phyloP scores from a whole-genome alignment of 2,888 invertebrate genomes.

The Archips crataeganus region DNA sequence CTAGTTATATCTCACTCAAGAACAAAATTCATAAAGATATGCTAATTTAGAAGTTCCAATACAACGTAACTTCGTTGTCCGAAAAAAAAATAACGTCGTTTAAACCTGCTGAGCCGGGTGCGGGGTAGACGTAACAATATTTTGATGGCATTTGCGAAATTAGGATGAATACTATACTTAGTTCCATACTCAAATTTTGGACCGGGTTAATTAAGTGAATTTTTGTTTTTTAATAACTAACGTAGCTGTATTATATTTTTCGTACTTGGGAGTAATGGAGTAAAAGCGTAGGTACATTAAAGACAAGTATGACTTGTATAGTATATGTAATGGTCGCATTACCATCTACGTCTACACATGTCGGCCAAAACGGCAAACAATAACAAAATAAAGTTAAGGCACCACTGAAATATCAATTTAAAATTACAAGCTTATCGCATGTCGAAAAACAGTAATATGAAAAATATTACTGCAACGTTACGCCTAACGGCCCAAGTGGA shows the following conservation, averaged over 20 bases:
- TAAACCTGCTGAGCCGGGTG: too few species aligned
- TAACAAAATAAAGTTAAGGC: conserved; percentile 12
- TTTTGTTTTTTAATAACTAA: too few species aligned
- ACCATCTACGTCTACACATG: conserved; percentile 10
- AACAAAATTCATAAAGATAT: too few species aligned
- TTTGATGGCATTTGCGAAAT: too few species aligned
- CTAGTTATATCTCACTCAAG: too few species aligned
- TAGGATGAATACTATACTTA: too few species aligned
- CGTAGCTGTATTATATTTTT: not conserved
- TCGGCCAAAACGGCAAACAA: conserved; percentile 20
- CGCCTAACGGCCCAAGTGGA: not conserved
- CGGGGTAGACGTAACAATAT: too few species aligned
- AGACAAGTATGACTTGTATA: not conserved
- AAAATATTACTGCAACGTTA: not conserved
- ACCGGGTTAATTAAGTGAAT: too few species aligned
- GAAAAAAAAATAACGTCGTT: too few species aligned
- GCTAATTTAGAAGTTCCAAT: too few species aligned
- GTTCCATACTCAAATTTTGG: too few species aligned
- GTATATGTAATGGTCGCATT: conserved; percentile 7
- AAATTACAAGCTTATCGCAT: not conserved
- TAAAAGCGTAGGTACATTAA: conserved; percentile 1
- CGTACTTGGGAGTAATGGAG: not conserved
- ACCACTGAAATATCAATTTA: not conserved
- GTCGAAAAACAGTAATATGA: not conserved
- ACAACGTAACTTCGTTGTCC: too few species aligned